Percentiles rank a stretch among this genome's conserved stretches.
phyloP scores from a whole-genome alignment of 2,888 invertebrate genomes.

The Timema podura region DNA sequence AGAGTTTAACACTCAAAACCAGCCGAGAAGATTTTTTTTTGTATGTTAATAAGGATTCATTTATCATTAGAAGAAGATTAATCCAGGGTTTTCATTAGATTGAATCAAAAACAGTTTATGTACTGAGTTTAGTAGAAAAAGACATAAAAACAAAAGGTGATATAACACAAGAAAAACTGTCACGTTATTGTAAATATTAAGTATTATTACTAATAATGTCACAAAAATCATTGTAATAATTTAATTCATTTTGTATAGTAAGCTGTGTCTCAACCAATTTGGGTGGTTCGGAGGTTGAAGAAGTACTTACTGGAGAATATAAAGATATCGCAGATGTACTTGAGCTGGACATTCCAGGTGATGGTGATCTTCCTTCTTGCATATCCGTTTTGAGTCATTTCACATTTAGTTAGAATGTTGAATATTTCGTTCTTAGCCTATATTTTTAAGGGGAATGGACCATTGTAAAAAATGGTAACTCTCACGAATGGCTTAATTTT shows the following conservation, averaged over 20 bases:
- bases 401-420: too few species aligned
- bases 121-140: constrained; percentile 10
- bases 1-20: too few species aligned
- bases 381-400: background rate
- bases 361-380: constrained; percentile 1
- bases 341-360: too few species aligned
- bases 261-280: background rate
- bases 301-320: constrained; percentile 7
- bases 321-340: background rate
- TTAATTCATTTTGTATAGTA: background rate
- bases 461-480: too few species aligned
- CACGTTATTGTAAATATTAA: background rate
- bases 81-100: background rate
- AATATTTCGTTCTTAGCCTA: background rate
- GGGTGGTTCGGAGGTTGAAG: constrained; percentile 8
- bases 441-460: too few species aligned
- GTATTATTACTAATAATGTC: constrained; percentile 6
- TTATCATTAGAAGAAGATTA: constrained; percentile 7
- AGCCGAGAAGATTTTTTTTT: too few species aligned
- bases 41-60: constrained; percentile 8
- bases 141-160: constrained; percentile 4
- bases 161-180: constrained; percentile 11
- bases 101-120: background rate
- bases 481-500: too few species aligned
- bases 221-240: constrained; percentile 5